A percentile compares a stretch with the other conserved stretches of the same genome.
These are phyloP conservation scores for Drosophila nigrodunni DNA, from an alignment of 1,140 invertebrate genomes.

Conservation along the genomic window DNA sequence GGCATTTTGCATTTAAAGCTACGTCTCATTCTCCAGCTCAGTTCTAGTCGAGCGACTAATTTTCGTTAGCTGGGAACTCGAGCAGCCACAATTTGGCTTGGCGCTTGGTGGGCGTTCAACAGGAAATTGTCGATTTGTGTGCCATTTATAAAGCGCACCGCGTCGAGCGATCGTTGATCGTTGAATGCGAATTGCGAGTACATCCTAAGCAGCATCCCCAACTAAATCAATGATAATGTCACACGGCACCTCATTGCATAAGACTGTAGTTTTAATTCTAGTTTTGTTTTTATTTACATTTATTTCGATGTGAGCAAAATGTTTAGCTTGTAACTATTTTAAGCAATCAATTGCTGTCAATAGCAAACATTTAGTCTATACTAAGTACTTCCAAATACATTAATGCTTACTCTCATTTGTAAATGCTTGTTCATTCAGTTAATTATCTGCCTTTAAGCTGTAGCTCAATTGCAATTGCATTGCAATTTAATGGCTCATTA, in stretches of 20 bases:
- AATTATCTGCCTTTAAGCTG: background rate
- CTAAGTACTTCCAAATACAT: conserved; percentile 8
- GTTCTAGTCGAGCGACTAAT: conserved; percentile 22
- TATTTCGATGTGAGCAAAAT: conserved; percentile 9
- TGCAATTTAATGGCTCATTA: conserved; percentile 26
- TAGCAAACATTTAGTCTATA: conserved; percentile 1
- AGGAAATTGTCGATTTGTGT: conserved; percentile 65
- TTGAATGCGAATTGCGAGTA: conserved; percentile 33
- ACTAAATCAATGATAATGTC: conserved; percentile 18
- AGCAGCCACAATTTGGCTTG: conserved; percentile 5
- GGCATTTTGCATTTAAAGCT: background rate
- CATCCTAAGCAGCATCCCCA: conserved; percentile 39
- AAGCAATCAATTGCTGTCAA: conserved; percentile 38
- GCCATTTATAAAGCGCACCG: conserved; percentile 50
- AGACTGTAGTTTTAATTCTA: background rate
- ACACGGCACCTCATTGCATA: conserved; percentile 23
- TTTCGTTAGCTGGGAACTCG: conserved; percentile 28
- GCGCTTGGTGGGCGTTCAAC: conserved; percentile 54
- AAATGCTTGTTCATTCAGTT: background rate
- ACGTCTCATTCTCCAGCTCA: background rate
- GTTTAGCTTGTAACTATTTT: conserved; percentile 21
- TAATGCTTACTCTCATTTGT: background rate
- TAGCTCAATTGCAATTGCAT: conserved; percentile 19
- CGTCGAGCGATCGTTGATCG: conserved; percentile 16
- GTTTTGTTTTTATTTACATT: background rate